phyloP scores from a whole-genome alignment of 2,888 invertebrate species.

The Drosophila incognita region DNA sequence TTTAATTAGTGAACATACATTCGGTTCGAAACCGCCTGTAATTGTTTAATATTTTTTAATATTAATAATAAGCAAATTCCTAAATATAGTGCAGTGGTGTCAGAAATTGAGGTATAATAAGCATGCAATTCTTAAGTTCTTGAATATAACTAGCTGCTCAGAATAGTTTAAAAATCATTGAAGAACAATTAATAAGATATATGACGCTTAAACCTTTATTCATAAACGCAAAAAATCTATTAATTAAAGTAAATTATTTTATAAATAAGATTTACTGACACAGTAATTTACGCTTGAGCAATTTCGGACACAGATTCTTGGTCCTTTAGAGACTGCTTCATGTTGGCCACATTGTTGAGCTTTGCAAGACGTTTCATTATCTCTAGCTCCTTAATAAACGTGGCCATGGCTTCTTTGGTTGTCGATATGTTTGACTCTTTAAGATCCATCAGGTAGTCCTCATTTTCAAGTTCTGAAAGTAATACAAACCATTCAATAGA shows the following conservation, averaged over 20 bases:
- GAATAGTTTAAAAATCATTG: neutral
- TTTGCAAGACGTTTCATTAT: conserved; percentile 89
- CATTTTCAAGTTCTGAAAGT: conserved; percentile 72
- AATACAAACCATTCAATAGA: neutral
- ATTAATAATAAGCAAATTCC: neutral
- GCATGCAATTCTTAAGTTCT: neutral
- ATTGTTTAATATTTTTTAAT: neutral
- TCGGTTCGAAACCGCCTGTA: neutral
- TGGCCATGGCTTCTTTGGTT: conserved; percentile 90
- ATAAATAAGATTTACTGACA: neutral
- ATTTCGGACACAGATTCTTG: conserved; percentile 37
- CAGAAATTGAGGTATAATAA: neutral
- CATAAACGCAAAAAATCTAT: neutral
- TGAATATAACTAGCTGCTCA: neutral
- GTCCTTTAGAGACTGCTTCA: conserved; percentile 61
- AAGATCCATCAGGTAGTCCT: conserved; percentile 84
- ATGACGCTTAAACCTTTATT: conserved; percentile 5
- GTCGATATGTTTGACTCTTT: conserved; percentile 87
- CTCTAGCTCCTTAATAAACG: conserved; percentile 90
- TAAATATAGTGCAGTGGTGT: neutral
- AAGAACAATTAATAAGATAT: neutral
- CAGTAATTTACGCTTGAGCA: conserved; percentile 17
- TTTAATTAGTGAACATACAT: neutral
- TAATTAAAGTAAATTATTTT: neutral
- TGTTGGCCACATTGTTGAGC: conserved; percentile 84